Conservation (phyloP, 2,888 invertebrate genomes). For the Philaethria dido region DNA sequence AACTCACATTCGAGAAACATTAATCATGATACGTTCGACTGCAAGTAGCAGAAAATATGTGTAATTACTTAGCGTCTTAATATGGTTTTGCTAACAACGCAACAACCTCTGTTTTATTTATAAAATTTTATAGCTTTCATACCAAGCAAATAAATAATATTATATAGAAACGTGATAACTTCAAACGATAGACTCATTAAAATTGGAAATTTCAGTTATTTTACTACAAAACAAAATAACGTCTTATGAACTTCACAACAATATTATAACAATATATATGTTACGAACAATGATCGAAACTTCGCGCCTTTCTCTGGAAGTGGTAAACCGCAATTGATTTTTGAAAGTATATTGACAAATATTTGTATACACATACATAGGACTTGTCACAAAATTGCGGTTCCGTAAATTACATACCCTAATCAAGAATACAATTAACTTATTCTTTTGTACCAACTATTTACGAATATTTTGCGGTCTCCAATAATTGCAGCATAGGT, state of each 20-base stretch:
- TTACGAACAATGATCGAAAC: constrained; percentile 45
- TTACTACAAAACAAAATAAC: not conserved
- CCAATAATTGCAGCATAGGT: not conserved
- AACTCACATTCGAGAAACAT: constrained; percentile 38
- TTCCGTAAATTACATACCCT: constrained; percentile 36
- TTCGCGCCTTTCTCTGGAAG: constrained; percentile 75
- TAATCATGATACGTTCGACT: constrained; percentile 42
- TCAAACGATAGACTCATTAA: constrained; percentile 8
- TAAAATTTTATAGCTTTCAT: constrained; percentile 13
- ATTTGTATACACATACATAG: constrained; percentile 48
- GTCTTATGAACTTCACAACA: not conserved
- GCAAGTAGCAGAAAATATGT: constrained; percentile 45
- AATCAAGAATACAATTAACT: not conserved
- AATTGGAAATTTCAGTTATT: not conserved
- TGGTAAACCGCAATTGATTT: constrained; percentile 63
- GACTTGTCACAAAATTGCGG: constrained; percentile 55
- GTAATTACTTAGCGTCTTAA: constrained; percentile 43
- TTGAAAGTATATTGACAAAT: constrained; percentile 42
- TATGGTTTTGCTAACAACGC: constrained; percentile 37
- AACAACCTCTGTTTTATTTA: constrained; percentile 33
- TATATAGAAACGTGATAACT: constrained; percentile 7
- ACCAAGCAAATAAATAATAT: constrained; percentile 12
- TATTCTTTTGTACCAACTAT: constrained; percentile 7
- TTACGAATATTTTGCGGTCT: constrained; percentile 17
- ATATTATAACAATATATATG: no score